Evolutionary conservation across 2,797 vertebrate species (phyloP), one percentile per base, ranked within the genome.

Genomic region (Natrix natrix): DNA sequence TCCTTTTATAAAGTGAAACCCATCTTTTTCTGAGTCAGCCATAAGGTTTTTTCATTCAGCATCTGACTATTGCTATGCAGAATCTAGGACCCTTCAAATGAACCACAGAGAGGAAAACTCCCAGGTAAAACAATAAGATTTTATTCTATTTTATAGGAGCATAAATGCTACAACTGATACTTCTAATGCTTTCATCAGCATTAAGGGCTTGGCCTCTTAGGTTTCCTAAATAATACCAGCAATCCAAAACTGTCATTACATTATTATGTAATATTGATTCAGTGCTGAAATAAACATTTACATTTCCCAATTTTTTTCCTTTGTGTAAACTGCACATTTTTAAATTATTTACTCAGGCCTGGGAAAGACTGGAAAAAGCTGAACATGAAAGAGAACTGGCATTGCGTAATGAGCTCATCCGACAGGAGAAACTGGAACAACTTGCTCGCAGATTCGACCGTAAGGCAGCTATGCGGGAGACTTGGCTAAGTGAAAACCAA

Each of bases 341-440:
- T 94, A 95, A 95, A 78, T 48, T n/a, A 95, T 78, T 0, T 87
- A 94, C 57, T 10, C 94, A 99, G 99, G 98, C 98, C 93, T 99
- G 99, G 99, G 99, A 99, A 97, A 98, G 99, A 95, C 98, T 99
- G 98, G 99, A 99, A 98, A 99, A 99, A 98, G 99, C 99, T 0
- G 99, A 99, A 97, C 99, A 99, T 1, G 99, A 99, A 97, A 96
- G 99, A 94, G 99, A 99, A 98, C 98, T 99, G 97, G 99, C 99
- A 59, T 97, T 99, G 96, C 98, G 99, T 95, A 99, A 97, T 0
- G 99, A 99, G 97, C 98, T 99, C 95, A 99, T 99, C 95, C 98
- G 99, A 93, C 99, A 99, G 95, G 99, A 99, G 98, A 99, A 99
- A 97, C 98, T 99, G 98, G 99, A 99, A 97, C 99, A 99, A 96